phyloP scores from a whole-genome alignment of 2,888 invertebrate genomes.

The Kryphioiulus occultus region DNA sequence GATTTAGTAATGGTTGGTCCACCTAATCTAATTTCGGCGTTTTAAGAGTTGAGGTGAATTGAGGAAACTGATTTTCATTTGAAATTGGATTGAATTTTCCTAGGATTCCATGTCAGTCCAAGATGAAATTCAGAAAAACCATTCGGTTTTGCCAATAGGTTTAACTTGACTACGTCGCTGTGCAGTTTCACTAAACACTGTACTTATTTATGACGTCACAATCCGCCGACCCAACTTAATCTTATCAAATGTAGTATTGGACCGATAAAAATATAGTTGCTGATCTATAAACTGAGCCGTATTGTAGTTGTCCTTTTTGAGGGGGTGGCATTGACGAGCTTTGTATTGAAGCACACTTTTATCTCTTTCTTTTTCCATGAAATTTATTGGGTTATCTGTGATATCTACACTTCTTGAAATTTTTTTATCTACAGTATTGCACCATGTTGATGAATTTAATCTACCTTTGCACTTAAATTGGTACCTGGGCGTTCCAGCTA shows the following conservation, averaged over 20 bases:
- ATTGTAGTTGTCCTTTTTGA: no score
- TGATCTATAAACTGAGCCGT: no score
- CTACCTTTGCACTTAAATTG: no score
- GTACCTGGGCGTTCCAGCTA: no score
- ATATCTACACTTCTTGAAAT: no score
- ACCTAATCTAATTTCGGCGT: not conserved
- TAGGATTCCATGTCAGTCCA: not conserved
- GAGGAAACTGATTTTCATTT: not conserved
- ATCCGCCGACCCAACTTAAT: not conserved
- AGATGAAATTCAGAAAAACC: not conserved
- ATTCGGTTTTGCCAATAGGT: not conserved
- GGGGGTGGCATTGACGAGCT: no score
- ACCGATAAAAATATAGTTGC: not conserved
- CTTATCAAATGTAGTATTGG: not conserved
- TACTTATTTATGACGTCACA: not conserved
- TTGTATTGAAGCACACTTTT: no score
- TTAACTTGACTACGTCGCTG: not conserved
- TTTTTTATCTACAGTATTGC: no score
- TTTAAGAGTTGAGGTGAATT: not conserved
- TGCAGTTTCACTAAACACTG: not conserved
- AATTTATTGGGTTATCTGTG: no score
- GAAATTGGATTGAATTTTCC: not conserved
- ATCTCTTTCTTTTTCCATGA: no score
- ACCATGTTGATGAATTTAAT: no score
- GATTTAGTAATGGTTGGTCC: not conserved